Evolutionary conservation across 2,113 vertebrate species (phyloP), one percentile per base, ranked within the genome.

Genomic region (Ammodytes dubius): DNA sequence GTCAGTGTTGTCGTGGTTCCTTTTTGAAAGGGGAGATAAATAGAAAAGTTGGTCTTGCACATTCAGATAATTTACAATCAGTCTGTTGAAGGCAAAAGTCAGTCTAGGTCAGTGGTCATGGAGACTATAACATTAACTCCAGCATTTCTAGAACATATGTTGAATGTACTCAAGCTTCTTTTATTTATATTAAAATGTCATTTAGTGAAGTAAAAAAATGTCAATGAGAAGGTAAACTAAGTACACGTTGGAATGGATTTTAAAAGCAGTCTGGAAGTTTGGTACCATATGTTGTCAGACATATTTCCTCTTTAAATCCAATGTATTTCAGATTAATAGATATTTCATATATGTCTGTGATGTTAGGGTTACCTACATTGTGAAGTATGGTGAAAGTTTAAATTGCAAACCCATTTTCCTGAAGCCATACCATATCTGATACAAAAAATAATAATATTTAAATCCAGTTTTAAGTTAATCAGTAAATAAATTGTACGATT

Each of bases 161-260:
- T 81, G 66, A 91, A 91, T 83, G 84, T 83, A 82, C 49, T 75
- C 7, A 43, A 79, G 45, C 37, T 67, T 3, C 67, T 64, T 79
- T 72, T 63, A 74, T 7, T 74, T 43, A 75, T 74, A 80, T 77
- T 78, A 10, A 74, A 60, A 70, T 74, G 43, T 45, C 67, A 59
- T 64, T 64, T 74, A 47, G 9, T 72, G n/a, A 27, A 61, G 53
- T 71, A 47, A 59, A 80, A 80, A 60, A 61, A 35, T 5, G 17
- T 64, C 35, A 74, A 39, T 27, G 15, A 66, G 70, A 73, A 54
- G 46, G 43, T 45, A 47, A 58, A 53, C 4, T n/a, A 35, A 79
- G 43, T 77, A 81, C 39, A 72, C 58, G 57, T 61, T 70, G 8
- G 19, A 74, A 39, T 76, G 10, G 53, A 79, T 64, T 73, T 61